A percentile compares a stretch with the other conserved stretches of the same genome.
Evolutionary conservation across 2,113 vertebrate species (phyloP).

Genomic region (Neogale vison): DNA sequence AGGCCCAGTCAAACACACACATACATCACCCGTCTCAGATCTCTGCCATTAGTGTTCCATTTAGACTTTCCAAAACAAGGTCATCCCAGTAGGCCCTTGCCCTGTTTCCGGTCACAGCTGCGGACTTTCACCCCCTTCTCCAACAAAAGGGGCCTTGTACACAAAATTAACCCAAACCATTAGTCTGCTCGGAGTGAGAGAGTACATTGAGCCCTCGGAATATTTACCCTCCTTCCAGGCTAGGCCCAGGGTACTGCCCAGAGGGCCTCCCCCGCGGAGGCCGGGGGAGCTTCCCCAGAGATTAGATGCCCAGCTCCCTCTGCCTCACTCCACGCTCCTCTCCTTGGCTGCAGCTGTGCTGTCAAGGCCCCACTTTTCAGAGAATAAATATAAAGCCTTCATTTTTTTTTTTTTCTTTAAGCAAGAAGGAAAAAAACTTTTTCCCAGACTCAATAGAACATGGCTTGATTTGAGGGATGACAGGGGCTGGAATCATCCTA

Average conservation of each 20-base stretch:
- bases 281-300: background rate
- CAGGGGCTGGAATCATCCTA: background rate
- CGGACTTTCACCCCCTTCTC: constrained; percentile 53
- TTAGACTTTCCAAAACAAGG: constrained; percentile 72
- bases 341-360: background rate
- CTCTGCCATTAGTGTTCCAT: constrained; percentile 69
- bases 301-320: background rate
- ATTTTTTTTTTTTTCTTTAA: background rate
- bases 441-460: constrained; percentile 55
- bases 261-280: background rate
- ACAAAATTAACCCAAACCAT: constrained; percentile 54
- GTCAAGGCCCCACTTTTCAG: constrained; percentile 56
- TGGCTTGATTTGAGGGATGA: constrained; percentile 45
- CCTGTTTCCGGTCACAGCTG: constrained; percentile 55
- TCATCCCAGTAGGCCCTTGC: constrained; percentile 55
- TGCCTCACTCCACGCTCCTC: background rate
- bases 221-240: constrained; percentile 33
- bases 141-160: constrained; percentile 57
- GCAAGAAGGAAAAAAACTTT: background rate
- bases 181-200: background rate
- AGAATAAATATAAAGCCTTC: constrained; percentile 56
- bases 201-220: background rate
- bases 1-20: constrained; percentile 59
- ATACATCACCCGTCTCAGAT: constrained; percentile 58
- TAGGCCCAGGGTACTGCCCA: background rate